Evolutionary conservation across 2,113 vertebrate genomes (phyloP).

Genomic region (Centrocercus urophasianus): DNA sequence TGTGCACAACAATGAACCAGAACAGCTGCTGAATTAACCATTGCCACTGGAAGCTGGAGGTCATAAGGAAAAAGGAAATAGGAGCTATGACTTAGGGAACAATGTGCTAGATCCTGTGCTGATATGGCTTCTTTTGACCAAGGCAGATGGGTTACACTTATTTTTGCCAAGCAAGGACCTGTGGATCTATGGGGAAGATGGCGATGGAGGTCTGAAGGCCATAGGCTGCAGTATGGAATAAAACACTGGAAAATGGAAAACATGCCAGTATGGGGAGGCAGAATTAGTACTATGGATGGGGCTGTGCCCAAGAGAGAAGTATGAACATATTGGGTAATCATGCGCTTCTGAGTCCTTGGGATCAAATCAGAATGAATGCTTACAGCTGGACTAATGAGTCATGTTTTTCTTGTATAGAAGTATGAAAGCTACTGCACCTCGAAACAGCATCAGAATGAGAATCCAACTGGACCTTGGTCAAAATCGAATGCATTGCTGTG

Average conservation of each 20-base stretch:
- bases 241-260: background rate
- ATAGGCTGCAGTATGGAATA: background rate
- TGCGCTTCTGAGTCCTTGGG: background rate
- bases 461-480: accelerated
- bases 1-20: background rate
- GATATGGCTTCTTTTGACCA: background rate
- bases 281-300: background rate
- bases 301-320: background rate
- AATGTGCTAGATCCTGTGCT: background rate
- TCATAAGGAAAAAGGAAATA: background rate
- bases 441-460: background rate
- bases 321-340: background rate
- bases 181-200: background rate
- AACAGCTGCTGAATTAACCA: background rate
- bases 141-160: background rate
- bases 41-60: background rate
- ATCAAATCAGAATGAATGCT: background rate
- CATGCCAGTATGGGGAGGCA: background rate
- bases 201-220: background rate
- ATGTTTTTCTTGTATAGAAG: background rate
- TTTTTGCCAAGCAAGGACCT: accelerated
- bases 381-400: background rate
- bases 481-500: background rate
- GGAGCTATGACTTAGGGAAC: background rate
- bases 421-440: background rate